A percentile compares a stretch with the other conserved stretches of the same genome.
Conservation (phyloP, 2,888 invertebrate species). For the Clusia tigrina region DNA sequence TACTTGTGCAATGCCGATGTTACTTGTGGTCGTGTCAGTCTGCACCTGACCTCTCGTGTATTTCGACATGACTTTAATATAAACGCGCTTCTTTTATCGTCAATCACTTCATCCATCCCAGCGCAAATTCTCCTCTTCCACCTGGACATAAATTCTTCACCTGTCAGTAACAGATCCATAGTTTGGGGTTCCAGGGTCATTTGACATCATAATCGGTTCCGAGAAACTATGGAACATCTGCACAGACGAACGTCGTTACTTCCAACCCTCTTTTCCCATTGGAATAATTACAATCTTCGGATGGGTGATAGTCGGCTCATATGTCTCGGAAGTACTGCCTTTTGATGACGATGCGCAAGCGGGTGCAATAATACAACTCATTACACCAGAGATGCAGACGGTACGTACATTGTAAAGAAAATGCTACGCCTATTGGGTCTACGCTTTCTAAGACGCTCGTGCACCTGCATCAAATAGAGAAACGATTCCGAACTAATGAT, state of each 20-base stretch:
- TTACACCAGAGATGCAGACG: slow-evolving; percentile 22
- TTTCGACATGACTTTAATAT: not conserved
- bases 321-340: not conserved
- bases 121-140: slow-evolving; percentile 20
- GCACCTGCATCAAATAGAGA: too few relatives aligned
- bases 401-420: not conserved
- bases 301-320: slow-evolving; percentile 29
- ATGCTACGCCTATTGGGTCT: slow-evolving; percentile 20
- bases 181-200: slow-evolving; percentile 28
- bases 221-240: slow-evolving; percentile 28
- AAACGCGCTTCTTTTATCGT: slow-evolving; percentile 16
- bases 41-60: slow-evolving; percentile 7
- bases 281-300: slow-evolving; percentile 31
- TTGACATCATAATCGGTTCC: slow-evolving; percentile 31
- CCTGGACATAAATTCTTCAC: slow-evolving; percentile 19
- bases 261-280: slow-evolving; percentile 18
- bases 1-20: slow-evolving; percentile 16
- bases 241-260: slow-evolving; percentile 22
- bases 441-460: slow-evolving; percentile 17
- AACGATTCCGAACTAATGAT: too few relatives aligned
- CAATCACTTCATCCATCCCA: slow-evolving; percentile 17
- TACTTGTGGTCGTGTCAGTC: slow-evolving; percentile 19
- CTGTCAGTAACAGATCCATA: slow-evolving; percentile 29
- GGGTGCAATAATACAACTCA: slow-evolving; percentile 14
- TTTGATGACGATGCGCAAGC: not conserved